A percentile compares a stretch with the other conserved stretches of the same genome.
These are phyloP conservation scores for Conistra vaccinii DNA, from an alignment of 2,888 invertebrate species.

Conservation along the genomic window DNA sequence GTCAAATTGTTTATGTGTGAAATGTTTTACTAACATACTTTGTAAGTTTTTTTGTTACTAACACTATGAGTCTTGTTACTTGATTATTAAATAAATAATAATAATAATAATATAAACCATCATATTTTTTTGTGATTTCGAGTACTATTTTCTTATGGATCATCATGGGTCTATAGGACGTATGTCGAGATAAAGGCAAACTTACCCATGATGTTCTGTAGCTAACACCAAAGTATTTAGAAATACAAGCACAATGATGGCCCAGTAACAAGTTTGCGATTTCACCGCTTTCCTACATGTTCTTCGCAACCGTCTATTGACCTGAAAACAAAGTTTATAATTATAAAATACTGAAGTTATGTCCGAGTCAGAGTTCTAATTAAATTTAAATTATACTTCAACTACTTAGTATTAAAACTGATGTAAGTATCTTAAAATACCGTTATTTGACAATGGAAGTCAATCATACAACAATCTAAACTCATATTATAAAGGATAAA, in stretches of 20 bases:
- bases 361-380: not conserved
- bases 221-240: slow-evolving; percentile 99
- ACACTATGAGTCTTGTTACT: too few species aligned
- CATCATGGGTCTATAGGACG: not conserved
- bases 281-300: slow-evolving; percentile 98
- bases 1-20: too few species aligned
- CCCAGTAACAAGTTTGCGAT: slow-evolving; percentile 99
- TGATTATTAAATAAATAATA: too few species aligned
- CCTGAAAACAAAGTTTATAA: slow-evolving; percentile 71
- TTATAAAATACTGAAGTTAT: not conserved
- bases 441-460: not conserved
- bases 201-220: slow-evolving; percentile 96
- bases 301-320: slow-evolving; percentile 96
- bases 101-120: too few species aligned
- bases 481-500: too few species aligned
- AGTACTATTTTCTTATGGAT: not conserved
- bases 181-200: not conserved
- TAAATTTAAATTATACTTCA: not conserved
- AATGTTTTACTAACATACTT: too few species aligned
- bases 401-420: not conserved
- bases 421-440: not conserved
- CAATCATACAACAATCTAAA: not conserved
- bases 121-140: not conserved
- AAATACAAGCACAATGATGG: slow-evolving; percentile 99
- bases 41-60: too few species aligned